These are phyloP conservation scores for Myotis davidii DNA, from an alignment of 2,113 vertebrate genomes.

Conservation along the genomic window DNA sequence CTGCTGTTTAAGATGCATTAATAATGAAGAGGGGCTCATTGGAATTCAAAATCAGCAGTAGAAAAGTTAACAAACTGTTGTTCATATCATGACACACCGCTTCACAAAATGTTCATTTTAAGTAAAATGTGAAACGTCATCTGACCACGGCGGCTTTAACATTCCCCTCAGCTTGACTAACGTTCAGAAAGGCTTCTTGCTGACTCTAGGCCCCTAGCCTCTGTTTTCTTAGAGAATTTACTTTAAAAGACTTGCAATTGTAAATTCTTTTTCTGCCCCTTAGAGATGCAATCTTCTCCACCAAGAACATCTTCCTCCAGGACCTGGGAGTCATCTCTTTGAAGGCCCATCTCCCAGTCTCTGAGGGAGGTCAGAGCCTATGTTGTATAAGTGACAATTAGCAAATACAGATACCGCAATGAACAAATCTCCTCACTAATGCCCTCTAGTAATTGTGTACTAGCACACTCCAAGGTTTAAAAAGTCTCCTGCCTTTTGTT, in stretches of 20 bases:
- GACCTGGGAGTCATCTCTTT: not conserved
- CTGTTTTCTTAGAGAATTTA: not conserved
- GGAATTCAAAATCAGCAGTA: constrained; percentile 63
- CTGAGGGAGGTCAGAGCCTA: not conserved
- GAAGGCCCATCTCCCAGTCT: not conserved
- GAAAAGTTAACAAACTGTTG: not conserved
- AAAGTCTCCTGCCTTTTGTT: not conserved
- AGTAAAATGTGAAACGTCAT: not conserved
- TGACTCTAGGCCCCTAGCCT: not conserved
- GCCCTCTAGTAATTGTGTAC: not conserved
- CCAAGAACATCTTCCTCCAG: not conserved
- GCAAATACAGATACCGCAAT: not conserved
- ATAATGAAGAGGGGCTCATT: constrained; percentile 59
- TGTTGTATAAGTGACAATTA: not conserved
- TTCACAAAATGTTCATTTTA: constrained; percentile 34
- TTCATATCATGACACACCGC: not conserved
- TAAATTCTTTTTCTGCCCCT: not conserved
- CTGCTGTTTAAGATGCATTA: constrained; percentile 58
- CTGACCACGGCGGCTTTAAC: not conserved
- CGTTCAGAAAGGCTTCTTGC: not conserved
- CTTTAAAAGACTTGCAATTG: not conserved
- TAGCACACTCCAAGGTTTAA: not conserved
- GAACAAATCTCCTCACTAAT: not conserved
- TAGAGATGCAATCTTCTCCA: not conserved
- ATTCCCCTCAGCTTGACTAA: not conserved